phyloP scores from a whole-genome alignment of 2,113 vertebrate species.

The Cebidichthys violaceus region DNA sequence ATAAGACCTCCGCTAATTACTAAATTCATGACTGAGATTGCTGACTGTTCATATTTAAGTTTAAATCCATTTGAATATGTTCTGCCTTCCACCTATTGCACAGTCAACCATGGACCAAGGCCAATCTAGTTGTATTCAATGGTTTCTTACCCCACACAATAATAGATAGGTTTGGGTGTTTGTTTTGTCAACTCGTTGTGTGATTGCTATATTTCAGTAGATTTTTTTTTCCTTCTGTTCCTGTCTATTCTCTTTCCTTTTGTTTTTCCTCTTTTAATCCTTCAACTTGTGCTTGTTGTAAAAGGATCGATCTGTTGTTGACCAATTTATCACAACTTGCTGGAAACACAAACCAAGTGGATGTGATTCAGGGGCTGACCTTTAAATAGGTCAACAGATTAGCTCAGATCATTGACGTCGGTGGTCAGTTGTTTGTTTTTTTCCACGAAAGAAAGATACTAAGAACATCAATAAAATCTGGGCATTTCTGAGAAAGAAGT shows the following conservation, averaged over 20 bases:
- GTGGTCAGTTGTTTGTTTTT: neutral
- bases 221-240: neutral
- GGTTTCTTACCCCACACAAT: neutral
- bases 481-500: neutral
- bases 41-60: neutral
- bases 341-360: neutral
- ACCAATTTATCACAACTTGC: neutral
- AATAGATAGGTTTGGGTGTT: neutral
- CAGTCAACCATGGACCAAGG: neutral
- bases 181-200: neutral
- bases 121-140: neutral
- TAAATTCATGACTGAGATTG: neutral
- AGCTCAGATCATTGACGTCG: neutral
- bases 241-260: neutral
- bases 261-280: neutral
- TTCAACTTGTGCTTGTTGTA: neutral
- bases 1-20: neutral
- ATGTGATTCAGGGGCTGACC: neutral
- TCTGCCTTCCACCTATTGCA: neutral
- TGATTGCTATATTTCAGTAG: neutral
- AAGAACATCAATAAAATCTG: neutral
- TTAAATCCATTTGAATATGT: neutral
- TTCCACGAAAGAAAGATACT: neutral
- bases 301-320: neutral
- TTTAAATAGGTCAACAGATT: neutral